Evolutionary conservation across 2,797 vertebrate species (phyloP), one percentile per base, ranked within the genome.

Genomic region (Cygnus olor): DNA sequence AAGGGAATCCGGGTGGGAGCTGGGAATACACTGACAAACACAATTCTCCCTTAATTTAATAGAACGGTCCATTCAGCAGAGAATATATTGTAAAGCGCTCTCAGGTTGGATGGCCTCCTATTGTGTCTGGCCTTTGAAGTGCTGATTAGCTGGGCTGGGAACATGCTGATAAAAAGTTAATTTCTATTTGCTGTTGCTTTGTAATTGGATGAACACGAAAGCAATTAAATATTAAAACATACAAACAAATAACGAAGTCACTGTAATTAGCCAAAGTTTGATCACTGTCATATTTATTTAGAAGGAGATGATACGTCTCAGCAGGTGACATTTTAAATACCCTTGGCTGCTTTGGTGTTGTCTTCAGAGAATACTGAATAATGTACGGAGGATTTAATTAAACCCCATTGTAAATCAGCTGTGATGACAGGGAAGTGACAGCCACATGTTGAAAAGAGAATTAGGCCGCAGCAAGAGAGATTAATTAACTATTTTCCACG

Each of bases 171-270:
- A 98, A 97, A 98, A 98, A 98, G 97, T 98, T 98, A 98, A 98
- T 98, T 98, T 98, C 97, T 98, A 97, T 98, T 98, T 98, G 98
- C 97, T 93, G 95, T 98, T 97, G 97, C 97, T 97, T 93, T 45
- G 85, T 98, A 98, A 98, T 98, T 98, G 98, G 97, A 97, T 97
- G 98, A 98, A 98, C 98, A 98, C 76, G 96, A 97, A 98, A 97
- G 97, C 98, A 98, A 98, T 98, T 98, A 98, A 98, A 98, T 97
- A 98, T 98, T 98, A 98, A 98, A 98, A 98, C 97, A 97, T 97
- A 98, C 97, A 98, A 98, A 98, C 98, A 98, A 98, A 98, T 98
- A 98, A 98, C 96, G 91, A 96, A 98, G 98, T 98, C 97, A 89
- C 97, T 58, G 95, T 97, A 98, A 98, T 98, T 98, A 98, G 98